Base-by-base conservation (phyloP, 1,140 invertebrate genomes). In the Drosophila pruinosa region DNA sequence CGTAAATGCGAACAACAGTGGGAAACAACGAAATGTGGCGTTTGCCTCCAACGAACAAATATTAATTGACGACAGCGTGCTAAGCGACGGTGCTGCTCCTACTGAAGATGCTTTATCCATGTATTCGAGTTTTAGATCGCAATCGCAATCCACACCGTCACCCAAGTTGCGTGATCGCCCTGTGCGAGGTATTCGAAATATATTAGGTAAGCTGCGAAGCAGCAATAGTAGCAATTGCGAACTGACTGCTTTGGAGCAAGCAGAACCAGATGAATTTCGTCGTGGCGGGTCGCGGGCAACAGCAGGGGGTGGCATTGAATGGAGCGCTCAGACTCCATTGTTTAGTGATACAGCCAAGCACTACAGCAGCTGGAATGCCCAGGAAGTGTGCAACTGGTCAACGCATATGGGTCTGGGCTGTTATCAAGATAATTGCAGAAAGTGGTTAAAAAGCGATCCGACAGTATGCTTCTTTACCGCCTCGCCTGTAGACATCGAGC, bases 321-420 rank as follows among this genome's bases (percentile, higher is more conserved):
- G 95, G 94, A 93, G 93, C 45, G 90, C 92, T 61, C 78, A 88
- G 58, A 72, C 75, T 3, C 63, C 78, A 0, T 34, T 81, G 39
- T 79, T 79, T 6, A 75, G 61, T 2, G 81, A 89, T 17, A 70
- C 69, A 4, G 61, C 62, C 52, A 94, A 94, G 81, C 92, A 94
- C 14, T 94, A 96, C 74, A 91, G 91, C n/a, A 93, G 97, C 57
- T 98, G 98, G 95, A 94, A 96, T 75, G 93, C 94, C 4, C 96
- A 98, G 47, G 95, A 96, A 28, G 94, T 99, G 0, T 95, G 95
- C 80, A 94, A 95, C 38, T 99, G 98, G 98, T 88, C 99, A 21
- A 93, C 95, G 71, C 94, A 95, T 54, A 92, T 99, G 47, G 98
- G 98, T 0, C 93, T 99, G 1, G 96, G 96, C 59, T 94, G 94